Conservation (phyloP, 2,888 invertebrate genomes). For the Parnassius apollo region DNA sequence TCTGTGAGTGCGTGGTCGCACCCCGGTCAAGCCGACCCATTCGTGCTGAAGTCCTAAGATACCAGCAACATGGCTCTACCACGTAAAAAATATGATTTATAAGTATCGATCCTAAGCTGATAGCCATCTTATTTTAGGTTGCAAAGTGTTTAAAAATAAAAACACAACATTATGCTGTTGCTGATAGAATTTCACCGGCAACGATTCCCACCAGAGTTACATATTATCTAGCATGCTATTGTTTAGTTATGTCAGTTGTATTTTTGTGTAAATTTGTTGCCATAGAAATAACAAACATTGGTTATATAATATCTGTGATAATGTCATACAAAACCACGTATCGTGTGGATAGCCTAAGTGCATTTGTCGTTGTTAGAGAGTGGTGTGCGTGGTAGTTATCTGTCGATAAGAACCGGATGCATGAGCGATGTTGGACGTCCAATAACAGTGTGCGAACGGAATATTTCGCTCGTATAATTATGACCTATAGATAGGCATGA, state of each 20-base stretch:
- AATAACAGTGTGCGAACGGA: slow-evolving; percentile 1
- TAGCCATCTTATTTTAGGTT: too few species aligned
- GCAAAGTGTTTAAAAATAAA: too few species aligned
- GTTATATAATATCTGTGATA: slow-evolving; percentile 1
- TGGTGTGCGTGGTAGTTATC: slow-evolving; percentile 14
- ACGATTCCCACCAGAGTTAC: too few species aligned
- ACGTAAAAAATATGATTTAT: too few species aligned
- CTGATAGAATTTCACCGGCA: too few species aligned
- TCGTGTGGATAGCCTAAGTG: slow-evolving; percentile 16
- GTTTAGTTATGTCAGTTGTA: neutral
- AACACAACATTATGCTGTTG: too few species aligned
- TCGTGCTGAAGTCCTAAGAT: too few species aligned
- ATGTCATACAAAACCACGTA: slow-evolving; percentile 7
- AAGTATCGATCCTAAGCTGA: too few species aligned
- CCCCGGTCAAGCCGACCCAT: too few species aligned
- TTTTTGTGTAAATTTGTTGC: slow-evolving; percentile 8
- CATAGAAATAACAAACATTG: slow-evolving; percentile 13
- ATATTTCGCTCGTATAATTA: slow-evolving; percentile 7
- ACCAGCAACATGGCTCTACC: too few species aligned
- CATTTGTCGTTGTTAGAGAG: slow-evolving; percentile 4
- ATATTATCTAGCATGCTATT: too few species aligned
- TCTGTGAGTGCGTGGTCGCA: too few species aligned
- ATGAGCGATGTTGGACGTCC: slow-evolving; percentile 11
- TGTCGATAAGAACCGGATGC: slow-evolving; percentile 34
- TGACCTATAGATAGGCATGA: slow-evolving; percentile 1